Base-by-base conservation (phyloP, 1,140 invertebrate species). In the Drosophila auraria region DNA sequence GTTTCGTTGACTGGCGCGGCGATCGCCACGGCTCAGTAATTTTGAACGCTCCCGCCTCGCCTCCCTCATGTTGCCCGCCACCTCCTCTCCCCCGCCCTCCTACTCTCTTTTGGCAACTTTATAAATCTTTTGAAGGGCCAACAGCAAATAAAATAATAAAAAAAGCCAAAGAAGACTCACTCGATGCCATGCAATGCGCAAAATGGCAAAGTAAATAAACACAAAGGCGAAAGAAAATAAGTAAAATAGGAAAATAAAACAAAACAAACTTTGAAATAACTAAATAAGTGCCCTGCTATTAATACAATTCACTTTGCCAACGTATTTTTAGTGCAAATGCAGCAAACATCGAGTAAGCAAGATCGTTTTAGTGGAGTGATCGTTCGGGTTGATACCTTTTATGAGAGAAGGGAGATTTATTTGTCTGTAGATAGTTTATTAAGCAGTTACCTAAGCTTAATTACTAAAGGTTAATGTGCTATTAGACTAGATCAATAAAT, bases 231-330 rank as follows among this genome's bases (percentile, higher is more conserved):
- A 79, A 36, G 60, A 60, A 80, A 75, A 70, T 75, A 40, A 57
- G 54, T 57, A 57, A 40, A 57, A 57, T 57, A 25, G 3, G 45
- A 63, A 62, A 79, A 53, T 62, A 50, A 65, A 82, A 69, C 49
- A 80, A 72, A 61, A 80, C 58, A 68, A 63, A 65, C 63, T 78
- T 74, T 75, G 64, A 79, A 91, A 86, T 90, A 90, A 87, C 87
- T 91, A 87, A 87, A 91, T 91, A 91, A 91, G 91, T 91, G 87
- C 87, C 81, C 89, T 77, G 87, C 87, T 91, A 91, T 91, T 91
- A 91, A 91, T 91, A 91, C 76, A 82, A 91, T 91, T 91, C 87
- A 91, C 87, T 91, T 91, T 87, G 84, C 83, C 80, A 83, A 87
- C 71, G 87, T 91, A 91, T 90, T 92, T 92, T 90, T 90, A 90